A percentile compares a stretch with the other conserved stretches of the same genome.
phyloP scores from a whole-genome alignment of 2,113 vertebrate species.

The Pontoporia blainvillei region DNA sequence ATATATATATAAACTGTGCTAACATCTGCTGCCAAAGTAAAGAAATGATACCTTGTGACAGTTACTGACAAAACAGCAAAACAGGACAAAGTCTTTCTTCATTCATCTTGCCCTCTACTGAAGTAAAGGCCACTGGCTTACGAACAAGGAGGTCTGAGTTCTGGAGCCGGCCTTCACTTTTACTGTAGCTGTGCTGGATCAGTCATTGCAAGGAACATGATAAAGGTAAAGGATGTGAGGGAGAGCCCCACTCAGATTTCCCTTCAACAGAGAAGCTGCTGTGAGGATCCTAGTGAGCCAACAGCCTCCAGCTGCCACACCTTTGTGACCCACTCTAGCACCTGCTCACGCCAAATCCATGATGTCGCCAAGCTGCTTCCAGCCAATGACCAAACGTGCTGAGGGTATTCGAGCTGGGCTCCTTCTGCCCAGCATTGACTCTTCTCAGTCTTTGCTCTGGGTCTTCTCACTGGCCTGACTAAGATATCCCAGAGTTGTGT shows the following conservation, averaged over 20 bases:
- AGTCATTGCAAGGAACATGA: neutral
- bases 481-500: neutral
- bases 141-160: neutral
- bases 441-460: neutral
- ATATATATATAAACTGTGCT: neutral
- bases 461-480: neutral
- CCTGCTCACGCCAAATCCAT: neutral
- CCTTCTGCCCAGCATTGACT: neutral
- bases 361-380: neutral
- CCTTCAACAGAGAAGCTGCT: neutral
- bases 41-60: neutral
- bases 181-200: neutral
- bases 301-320: neutral
- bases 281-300: neutral
- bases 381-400: neutral
- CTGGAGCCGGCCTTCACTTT: neutral
- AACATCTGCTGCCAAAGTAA: neutral
- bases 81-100: neutral
- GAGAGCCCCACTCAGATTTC: neutral
- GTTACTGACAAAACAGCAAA: neutral
- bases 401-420: neutral
- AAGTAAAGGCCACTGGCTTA: neutral
- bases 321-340: no score
- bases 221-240: neutral
- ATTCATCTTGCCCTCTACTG: neutral